Evolutionary conservation across 2,113 vertebrate species (phyloP), one percentile per base, ranked within the genome.

Genomic region (Chrysemys picta): DNA sequence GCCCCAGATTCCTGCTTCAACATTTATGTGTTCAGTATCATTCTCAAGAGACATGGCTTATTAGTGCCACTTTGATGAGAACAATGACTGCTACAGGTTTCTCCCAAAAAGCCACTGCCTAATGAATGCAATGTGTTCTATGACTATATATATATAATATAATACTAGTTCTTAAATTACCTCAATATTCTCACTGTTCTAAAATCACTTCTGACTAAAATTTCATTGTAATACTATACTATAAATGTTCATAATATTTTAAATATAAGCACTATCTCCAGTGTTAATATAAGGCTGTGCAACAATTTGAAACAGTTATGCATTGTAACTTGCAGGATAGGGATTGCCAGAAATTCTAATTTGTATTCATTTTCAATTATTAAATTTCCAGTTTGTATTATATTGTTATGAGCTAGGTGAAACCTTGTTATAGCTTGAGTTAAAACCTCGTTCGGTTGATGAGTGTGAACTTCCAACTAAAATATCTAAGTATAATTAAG

Each of bases 191-290:
- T 95, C n/a, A 25, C 84, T 85, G 79, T 85, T 8, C 47, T 87
- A 84, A 84, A 21, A 24, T 9, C 9, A 90, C 5, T 94, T 94
- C 38, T 90, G 57, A 91, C 78, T 93, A 90, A 89, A 93, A 95
- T 84, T 76, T 29, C 80, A 78, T 16, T 35, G 2, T 54, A 84
- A 31, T 24, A 45, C 45, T 45, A 29, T 81, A 83, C 38, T 83
- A 6, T 5, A 57, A 5, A 53, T 38, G 3, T 24, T 89, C 72
- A 24, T 1, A 81, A 87, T 94, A 95, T 53, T 84, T 84, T 86
- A 91, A 85, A 90, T 94, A 92, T 76, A 90, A 89, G 79, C 49
- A 38, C 85, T 90, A 25, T n/a, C 47, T 88, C 79, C 49, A 86
- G 5, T 91, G 75, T 80, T 82, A 65, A 49, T 29, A 52, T 17